A percentile compares a stretch with the other conserved stretches of the same genome.
Evolutionary conservation across 2,888 invertebrate genomes (phyloP).

Genomic region (Ernsta delagoae): DNA sequence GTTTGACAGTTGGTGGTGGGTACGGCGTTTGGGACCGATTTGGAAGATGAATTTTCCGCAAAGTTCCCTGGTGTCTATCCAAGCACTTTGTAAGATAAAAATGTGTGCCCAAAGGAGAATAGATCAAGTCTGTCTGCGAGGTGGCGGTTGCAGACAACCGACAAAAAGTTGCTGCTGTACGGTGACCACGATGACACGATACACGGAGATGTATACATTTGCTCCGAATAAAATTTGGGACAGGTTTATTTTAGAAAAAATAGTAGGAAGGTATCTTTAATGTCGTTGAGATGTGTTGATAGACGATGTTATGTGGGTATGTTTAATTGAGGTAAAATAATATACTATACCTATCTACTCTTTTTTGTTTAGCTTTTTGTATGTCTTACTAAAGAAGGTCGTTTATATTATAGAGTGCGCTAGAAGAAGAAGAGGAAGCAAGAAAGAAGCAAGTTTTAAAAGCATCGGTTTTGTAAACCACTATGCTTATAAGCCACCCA

Average conservation of each 20-base stretch:
- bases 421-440: too few relatives aligned
- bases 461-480: too few relatives aligned
- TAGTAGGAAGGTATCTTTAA: too few relatives aligned
- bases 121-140: conserved; percentile 75
- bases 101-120: conserved; percentile 76
- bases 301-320: too few relatives aligned
- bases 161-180: conserved; percentile 65
- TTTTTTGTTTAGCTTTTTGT: too few relatives aligned
- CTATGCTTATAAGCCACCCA: too few relatives aligned
- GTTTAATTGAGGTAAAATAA: too few relatives aligned
- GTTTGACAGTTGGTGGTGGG: conserved; percentile 1
- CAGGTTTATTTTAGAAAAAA: conserved; percentile 5
- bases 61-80: conserved; percentile 81
- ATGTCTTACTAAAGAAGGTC: too few relatives aligned
- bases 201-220: background rate
- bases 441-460: too few relatives aligned
- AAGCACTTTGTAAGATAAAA: conserved; percentile 84
- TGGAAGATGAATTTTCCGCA: conserved; percentile 77
- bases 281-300: too few relatives aligned
- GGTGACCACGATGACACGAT: conserved; percentile 40
- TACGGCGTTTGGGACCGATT: conserved; percentile 47
- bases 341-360: too few relatives aligned
- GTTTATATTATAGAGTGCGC: too few relatives aligned
- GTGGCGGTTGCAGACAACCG: conserved; percentile 57
- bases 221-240: background rate